Evolutionary conservation across 2,113 vertebrate genomes (phyloP), one percentile per base, ranked within the genome.

Genomic region (Salvelinus alpinus): DNA sequence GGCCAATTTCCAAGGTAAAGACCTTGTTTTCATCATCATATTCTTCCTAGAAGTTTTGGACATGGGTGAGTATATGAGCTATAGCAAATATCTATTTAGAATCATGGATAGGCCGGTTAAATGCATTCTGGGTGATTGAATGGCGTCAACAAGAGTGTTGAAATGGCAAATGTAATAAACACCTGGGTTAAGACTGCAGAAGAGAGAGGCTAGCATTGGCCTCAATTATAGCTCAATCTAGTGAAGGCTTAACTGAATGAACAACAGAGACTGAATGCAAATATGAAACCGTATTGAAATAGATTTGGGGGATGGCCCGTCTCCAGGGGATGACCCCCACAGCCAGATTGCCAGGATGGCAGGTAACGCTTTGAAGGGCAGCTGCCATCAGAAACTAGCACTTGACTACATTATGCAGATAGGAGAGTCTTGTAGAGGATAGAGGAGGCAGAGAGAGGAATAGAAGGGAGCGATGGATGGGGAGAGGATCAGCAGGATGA

Each of bases 211-310:
- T 29, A 73, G 68, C 60, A 66, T 69, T 79, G 81, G 85, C 85
- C 85, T 85, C 83, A 83, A 87, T 87, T 85, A 83, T 74, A 79
- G 74, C 38, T 11, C 9, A 11, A 44, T 44, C 38, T 44, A 44
- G 38, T 44, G 38, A 44, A 44, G 9, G 38, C 9, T 44, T 44
- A 44, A 11, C 38, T 44, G 38, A 44, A 44, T 44, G 38, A 44
- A 44, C 38, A 44, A 44, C 38, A 44, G 38, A 44, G 38, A 44
- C 38, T 44, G 38, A 44, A 44, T 44, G 38, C 38, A 44, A 12
- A 44, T 12, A 44, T 44, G 38, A 44, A 11, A 44, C 38, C 38
- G 11, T 44, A 12, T 44, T 44, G 9, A 44, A 44, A 44, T 11
- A 44, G 38, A 44, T 44, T 44, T 44, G 38, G 9, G 2, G 38